Conservation (phyloP, 2,888 invertebrate species). For the Caenorhabditis wallacei region DNA sequence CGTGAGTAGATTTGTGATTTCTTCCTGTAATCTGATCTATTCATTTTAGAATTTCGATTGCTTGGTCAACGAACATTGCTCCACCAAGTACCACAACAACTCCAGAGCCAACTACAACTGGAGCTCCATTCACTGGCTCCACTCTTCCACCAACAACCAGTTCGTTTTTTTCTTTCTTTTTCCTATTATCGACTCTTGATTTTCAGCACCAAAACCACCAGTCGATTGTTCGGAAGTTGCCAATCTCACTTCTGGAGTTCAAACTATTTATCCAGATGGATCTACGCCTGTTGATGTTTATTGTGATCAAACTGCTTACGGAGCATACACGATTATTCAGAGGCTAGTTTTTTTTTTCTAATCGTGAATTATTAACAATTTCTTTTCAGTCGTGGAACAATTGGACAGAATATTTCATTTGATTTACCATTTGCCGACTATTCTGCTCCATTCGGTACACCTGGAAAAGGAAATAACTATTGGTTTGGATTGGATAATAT, state of each 20-base stretch:
- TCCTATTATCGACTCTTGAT: neutral
- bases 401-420: slow-evolving; percentile 12
- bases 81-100: slow-evolving; percentile 28
- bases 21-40: neutral
- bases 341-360: slow-evolving; percentile 30
- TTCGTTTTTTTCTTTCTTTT: neutral
- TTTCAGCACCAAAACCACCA: slow-evolving; percentile 31
- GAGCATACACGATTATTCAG: slow-evolving; percentile 60
- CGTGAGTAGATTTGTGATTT: neutral
- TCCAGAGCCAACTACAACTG: slow-evolving; percentile 36
- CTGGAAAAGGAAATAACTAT: slow-evolving; percentile 62
- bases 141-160: slow-evolving; percentile 18
- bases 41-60: slow-evolving; percentile 37
- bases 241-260: slow-evolving; percentile 19
- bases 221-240: slow-evolving; percentile 48
- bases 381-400: slow-evolving; percentile 41
- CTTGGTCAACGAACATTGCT: slow-evolving; percentile 54
- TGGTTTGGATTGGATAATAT: slow-evolving; percentile 74
- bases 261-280: slow-evolving; percentile 54
- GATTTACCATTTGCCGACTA: slow-evolving; percentile 42
- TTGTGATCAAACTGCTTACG: slow-evolving; percentile 46
- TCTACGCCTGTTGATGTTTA: slow-evolving; percentile 27
- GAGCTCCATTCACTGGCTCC: slow-evolving; percentile 37
- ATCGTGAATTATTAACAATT: neutral
- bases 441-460: slow-evolving; percentile 48